Evolutionary conservation across 1,140 invertebrate genomes (phyloP).

Genomic region (Pseudomyrmex dendroicus): DNA sequence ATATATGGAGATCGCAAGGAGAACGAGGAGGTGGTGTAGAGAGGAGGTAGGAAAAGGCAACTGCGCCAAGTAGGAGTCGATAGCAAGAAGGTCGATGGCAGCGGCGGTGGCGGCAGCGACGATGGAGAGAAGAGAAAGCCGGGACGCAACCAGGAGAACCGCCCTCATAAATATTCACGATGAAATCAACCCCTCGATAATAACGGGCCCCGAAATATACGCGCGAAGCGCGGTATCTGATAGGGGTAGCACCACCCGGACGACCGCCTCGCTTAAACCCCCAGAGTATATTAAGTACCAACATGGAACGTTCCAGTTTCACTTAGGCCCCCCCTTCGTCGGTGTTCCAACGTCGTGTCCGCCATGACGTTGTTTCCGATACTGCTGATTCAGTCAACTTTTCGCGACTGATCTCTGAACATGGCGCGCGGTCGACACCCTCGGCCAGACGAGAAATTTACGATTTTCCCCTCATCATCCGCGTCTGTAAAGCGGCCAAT

Average conservation of each 20-base stretch:
- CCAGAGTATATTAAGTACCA: constrained; percentile 62
- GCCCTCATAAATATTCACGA: constrained; percentile 84
- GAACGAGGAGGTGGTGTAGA: constrained; percentile 32
- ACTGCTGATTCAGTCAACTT: constrained; percentile 1
- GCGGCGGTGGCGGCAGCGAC: constrained; percentile 20
- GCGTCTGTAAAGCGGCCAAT: constrained; percentile 6
- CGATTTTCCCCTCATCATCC: constrained; percentile 35
- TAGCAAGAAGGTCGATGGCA: constrained; percentile 63
- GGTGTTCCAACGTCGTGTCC: background rate
- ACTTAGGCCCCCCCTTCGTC: constrained; percentile 17
- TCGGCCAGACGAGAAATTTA: constrained; percentile 47
- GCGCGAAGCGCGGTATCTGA: constrained; percentile 74
- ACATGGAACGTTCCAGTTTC: constrained; percentile 43
- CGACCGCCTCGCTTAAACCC: constrained; percentile 58
- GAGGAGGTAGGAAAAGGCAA: constrained; percentile 42
- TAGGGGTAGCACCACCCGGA: constrained; percentile 58
- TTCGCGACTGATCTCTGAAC: constrained; percentile 2
- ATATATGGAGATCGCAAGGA: constrained; percentile 40
- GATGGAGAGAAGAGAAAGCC: constrained; percentile 50
- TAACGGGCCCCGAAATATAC: constrained; percentile 81
- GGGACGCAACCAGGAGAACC: constrained; percentile 68
- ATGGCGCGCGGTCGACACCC: background rate
- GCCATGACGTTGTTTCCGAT: constrained; percentile 16
- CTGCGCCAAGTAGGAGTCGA: constrained; percentile 63
- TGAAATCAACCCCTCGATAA: constrained; percentile 85